phyloP scores from a whole-genome alignment of 2,888 invertebrate genomes.

The Gonocerus acuteangulatus region DNA sequence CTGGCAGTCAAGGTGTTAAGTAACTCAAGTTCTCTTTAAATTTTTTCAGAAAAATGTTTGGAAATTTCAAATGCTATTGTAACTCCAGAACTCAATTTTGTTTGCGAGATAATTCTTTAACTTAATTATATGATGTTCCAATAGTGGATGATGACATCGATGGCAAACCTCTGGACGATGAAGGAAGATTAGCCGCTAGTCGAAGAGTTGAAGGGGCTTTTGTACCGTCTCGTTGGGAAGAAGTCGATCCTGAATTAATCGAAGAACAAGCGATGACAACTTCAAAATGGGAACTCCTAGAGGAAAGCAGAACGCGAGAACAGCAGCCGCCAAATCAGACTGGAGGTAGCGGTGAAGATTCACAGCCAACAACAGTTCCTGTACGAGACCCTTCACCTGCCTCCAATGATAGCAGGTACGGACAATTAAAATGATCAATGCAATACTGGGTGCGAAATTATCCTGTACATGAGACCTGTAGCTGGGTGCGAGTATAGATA shows the following conservation, averaged over 20 bases:
- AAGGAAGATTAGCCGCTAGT: constrained; percentile 42
- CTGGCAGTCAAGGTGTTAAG: too few relatives aligned
- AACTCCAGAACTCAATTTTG: too few relatives aligned
- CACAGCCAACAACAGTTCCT: neutral
- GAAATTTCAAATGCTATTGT: too few relatives aligned
- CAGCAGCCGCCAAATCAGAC: neutral
- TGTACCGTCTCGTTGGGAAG: constrained; percentile 93
- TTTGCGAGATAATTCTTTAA: too few relatives aligned
- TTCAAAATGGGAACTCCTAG: constrained; percentile 79
- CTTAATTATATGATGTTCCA: too few relatives aligned
- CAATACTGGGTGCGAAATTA: neutral
- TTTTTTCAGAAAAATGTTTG: too few relatives aligned
- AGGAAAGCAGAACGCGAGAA: constrained; percentile 45
- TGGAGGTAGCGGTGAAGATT: constrained; percentile 2
- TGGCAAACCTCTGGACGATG: constrained; percentile 57
- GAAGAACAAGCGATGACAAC: constrained; percentile 79
- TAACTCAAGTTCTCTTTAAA: too few relatives aligned
- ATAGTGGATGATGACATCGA: constrained; percentile 39
- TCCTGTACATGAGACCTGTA: too few relatives aligned
- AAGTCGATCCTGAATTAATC: constrained; percentile 77
- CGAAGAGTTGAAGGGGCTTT: constrained; percentile 48
- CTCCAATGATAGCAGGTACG: constrained; percentile 20
- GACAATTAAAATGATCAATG: too few relatives aligned
- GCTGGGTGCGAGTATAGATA: too few relatives aligned
- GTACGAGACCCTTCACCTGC: constrained; percentile 10